Conservation (phyloP, 2,797 vertebrate genomes). For the Neosilurus mollespiculum region DNA sequence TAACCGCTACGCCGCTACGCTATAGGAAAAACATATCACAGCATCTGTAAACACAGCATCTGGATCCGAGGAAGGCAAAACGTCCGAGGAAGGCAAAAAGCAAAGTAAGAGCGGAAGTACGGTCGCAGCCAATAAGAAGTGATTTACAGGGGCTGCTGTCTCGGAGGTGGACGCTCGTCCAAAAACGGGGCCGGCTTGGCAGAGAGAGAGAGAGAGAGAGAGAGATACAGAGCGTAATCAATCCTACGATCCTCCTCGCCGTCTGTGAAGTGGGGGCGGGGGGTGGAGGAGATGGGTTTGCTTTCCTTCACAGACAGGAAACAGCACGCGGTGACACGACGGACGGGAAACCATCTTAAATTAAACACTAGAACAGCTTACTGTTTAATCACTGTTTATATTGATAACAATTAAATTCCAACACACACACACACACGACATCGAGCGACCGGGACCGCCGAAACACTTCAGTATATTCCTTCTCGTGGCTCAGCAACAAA, state of each 20-base stretch:
- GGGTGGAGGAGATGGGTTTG: too few relatives aligned
- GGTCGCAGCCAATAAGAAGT: conserved; percentile 62
- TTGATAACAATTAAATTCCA: background rate
- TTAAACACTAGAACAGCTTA: background rate
- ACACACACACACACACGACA: conserved; percentile 14
- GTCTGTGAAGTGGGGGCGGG: background rate
- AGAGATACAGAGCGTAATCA: background rate
- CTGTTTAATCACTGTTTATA: background rate
- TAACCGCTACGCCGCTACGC: too few relatives aligned
- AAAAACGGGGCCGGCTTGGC: background rate
- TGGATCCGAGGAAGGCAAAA: background rate
- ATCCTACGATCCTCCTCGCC: background rate
- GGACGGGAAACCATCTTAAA: background rate
- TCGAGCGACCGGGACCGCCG: background rate
- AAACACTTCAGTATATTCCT: conserved; percentile 53
- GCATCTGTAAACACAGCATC: too few relatives aligned
- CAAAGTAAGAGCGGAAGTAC: conserved; percentile 43
- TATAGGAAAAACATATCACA: too few relatives aligned
- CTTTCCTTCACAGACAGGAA: background rate
- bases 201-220: too few relatives aligned
- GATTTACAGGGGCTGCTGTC: conserved; percentile 65
- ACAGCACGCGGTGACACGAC: background rate
- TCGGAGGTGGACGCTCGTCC: conserved; percentile 33
- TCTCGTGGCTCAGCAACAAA: conserved; percentile 63
- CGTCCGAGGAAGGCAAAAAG: too few relatives aligned